Evolutionary conservation across 2,797 vertebrate genomes (phyloP), one percentile per base, ranked within the genome.

Genomic region (Tragopan temminckii): DNA sequence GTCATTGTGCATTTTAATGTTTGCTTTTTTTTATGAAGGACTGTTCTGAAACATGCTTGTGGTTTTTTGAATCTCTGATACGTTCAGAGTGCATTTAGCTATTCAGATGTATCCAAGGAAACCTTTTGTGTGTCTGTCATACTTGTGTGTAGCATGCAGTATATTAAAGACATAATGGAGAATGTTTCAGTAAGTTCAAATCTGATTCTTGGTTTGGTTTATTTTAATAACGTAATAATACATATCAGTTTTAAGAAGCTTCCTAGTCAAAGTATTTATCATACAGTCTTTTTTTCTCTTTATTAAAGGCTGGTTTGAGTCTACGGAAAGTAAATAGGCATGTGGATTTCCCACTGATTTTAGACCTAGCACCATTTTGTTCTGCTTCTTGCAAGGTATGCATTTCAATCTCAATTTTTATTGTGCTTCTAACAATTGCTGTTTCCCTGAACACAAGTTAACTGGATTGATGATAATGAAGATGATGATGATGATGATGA

Each of bases 311-410:
- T 95, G 99, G 99, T 82, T 98, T 99, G 98, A 99, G 98, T 97
- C 97, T 99, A 85, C 98, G 99, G 64, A 99, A 99, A 96, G 99
- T 99, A 57, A 99, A 99, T 91, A 98, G 99, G 69, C 99, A 99
- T 35, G 99, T 99, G 80, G 99, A 99, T 97, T 99, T 99, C 84
- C 99, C 99, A 27, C 96, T 99, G 53, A 88, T 98, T 78, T 97
- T 99, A 97, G 99, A 99, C 97, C 97, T 99, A 81, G 98, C 99
- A 89, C 99, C 99, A 1, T 99, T 99, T 96, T 99, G 99, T 98
- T 99, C 99, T 38, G 98, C 98, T 38, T 97, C 98, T 84, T 99
- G 99, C 98, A 99, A 99, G 99, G 99, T 99, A 98, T 31, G n/a
- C 8, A 17, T 89, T 86, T 94, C 57, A 88, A 72, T 52, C 27